Percentiles rank a stretch among this genome's conserved stretches.
Evolutionary conservation across 2,888 invertebrate genomes (phyloP).

Genomic region (Cremastinae sp.): DNA sequence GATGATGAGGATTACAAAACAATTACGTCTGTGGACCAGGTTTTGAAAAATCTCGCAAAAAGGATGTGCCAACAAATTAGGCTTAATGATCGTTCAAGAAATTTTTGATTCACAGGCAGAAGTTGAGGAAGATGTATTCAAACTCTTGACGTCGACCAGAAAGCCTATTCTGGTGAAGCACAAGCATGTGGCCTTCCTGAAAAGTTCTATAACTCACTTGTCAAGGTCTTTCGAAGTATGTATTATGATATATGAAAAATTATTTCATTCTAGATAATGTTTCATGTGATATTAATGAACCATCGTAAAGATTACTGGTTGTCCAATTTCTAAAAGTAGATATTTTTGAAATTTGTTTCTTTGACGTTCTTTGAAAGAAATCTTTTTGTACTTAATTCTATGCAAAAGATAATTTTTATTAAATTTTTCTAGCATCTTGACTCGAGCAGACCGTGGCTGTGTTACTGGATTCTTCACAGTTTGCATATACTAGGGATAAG

Average conservation of each 20-base stretch:
- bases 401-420: background rate
- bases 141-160: slow-evolving; percentile 81
- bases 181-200: slow-evolving; percentile 85
- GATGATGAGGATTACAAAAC: slow-evolving; percentile 84
- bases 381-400: background rate
- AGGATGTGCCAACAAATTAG: slow-evolving; percentile 12
- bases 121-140: slow-evolving; percentile 83
- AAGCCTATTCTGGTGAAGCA: slow-evolving; percentile 84
- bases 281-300: no score
- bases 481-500: slow-evolving; percentile 88
- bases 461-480: slow-evolving; percentile 98
- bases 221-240: slow-evolving; percentile 86
- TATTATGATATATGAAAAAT: no score
- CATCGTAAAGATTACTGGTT: no score
- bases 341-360: no score
- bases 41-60: slow-evolving; percentile 22
- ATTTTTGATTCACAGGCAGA: slow-evolving; percentile 80
- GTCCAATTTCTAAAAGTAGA: no score
- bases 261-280: no score
- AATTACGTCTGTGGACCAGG: slow-evolving; percentile 84
- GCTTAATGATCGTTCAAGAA: slow-evolving; percentile 43
- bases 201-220: slow-evolving; percentile 85
- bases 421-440: slow-evolving; percentile 86
- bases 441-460: slow-evolving; percentile 97
- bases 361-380: no score